Conservation (phyloP, 2,113 vertebrate genomes). For the Grus americana region DNA sequence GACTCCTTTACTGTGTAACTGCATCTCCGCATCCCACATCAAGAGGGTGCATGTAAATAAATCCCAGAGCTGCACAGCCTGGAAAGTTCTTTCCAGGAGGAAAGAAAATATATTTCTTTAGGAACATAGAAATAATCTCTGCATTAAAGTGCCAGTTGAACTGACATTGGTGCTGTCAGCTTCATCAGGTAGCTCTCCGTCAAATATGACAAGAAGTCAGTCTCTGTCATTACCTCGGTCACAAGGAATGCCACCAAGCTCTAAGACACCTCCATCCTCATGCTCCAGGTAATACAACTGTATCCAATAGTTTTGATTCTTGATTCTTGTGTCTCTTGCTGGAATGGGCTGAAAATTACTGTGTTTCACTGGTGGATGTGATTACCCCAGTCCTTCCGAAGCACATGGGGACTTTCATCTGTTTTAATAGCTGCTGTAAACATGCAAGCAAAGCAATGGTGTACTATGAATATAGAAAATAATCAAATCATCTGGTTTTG, state of each 20-base stretch:
- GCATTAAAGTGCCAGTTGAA: neutral
- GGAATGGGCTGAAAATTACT: constrained; percentile 18
- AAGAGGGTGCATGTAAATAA: neutral
- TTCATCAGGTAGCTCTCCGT: neutral
- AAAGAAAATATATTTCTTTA: neutral
- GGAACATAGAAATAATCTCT: neutral
- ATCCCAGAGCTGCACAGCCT: neutral
- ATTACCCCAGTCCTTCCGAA: neutral
- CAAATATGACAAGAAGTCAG: neutral
- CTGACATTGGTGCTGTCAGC: neutral
- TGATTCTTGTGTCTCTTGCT: neutral
- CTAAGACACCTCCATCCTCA: neutral
- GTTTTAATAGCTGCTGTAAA: constrained; percentile 54
- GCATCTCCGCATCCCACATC: neutral
- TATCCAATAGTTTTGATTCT: neutral
- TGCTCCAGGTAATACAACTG: neutral
- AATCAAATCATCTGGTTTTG: constrained; percentile 48
- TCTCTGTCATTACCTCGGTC: neutral
- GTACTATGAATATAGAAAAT: constrained; percentile 16
- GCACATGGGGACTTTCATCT: constrained; percentile 28
- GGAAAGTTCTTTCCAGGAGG: neutral
- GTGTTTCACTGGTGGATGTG: constrained; percentile 17
- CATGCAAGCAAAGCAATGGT: neutral
- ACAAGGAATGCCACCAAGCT: neutral
- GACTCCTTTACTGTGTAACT: neutral